Conservation (phyloP, 2,888 invertebrate species). For the Acrobasis suavella region DNA sequence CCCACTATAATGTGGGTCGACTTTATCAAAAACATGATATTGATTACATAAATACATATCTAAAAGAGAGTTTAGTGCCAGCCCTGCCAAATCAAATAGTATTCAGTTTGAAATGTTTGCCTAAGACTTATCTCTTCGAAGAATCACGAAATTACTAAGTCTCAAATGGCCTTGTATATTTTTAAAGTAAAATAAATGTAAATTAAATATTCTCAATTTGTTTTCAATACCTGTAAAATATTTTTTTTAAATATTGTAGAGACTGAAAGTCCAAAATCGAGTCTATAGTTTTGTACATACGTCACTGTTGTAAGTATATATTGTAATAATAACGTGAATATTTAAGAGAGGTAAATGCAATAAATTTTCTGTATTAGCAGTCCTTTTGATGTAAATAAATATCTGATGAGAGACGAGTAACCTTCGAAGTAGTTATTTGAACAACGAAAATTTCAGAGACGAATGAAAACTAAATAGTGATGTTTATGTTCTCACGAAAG, state of each 20-base stretch:
- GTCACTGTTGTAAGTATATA: slow-evolving; percentile 79
- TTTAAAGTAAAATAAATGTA: slow-evolving; percentile 61
- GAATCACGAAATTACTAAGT: slow-evolving; percentile 45
- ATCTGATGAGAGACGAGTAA: slow-evolving; percentile 53
- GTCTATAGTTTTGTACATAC: slow-evolving; percentile 81
- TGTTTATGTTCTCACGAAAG: slow-evolving; percentile 16
- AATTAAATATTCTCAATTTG: slow-evolving; percentile 55
- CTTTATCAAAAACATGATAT: not conserved
- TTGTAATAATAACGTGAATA: slow-evolving; percentile 70
- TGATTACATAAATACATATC: not conserved
- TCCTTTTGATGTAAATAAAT: slow-evolving; percentile 68
- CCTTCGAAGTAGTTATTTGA: slow-evolving; percentile 48
- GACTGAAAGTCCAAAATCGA: slow-evolving; percentile 82
- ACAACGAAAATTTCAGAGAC: slow-evolving; percentile 46
- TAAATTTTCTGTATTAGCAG: slow-evolving; percentile 78
- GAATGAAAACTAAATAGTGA: slow-evolving; percentile 16
- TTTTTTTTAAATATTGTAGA: slow-evolving; percentile 72
- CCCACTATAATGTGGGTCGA: too few relatives aligned
- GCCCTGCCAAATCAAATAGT: slow-evolving; percentile 22
- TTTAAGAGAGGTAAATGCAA: slow-evolving; percentile 76
- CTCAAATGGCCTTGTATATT: slow-evolving; percentile 72
- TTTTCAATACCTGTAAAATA: slow-evolving; percentile 63
- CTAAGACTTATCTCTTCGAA: slow-evolving; percentile 45
- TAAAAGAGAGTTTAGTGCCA: slow-evolving; percentile 11
- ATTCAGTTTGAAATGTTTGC: slow-evolving; percentile 37